Conservation (phyloP, 2,797 vertebrate genomes). For the Hypotaenidia philippensis region DNA sequence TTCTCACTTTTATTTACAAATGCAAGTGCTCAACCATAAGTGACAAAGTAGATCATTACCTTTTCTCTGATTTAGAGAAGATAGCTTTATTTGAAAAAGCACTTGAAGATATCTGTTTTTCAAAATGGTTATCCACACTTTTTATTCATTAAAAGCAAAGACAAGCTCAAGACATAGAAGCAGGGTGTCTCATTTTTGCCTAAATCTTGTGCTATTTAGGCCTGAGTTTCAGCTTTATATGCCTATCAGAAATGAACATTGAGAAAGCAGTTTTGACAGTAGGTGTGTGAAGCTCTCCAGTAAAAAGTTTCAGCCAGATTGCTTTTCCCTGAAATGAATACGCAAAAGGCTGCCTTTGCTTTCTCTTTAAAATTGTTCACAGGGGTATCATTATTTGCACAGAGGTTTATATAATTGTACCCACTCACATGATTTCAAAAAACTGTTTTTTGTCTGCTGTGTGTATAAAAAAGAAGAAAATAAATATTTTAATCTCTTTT, state of each 20-base stretch:
- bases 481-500: conserved; percentile 64
- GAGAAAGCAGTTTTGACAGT: conserved; percentile 1
- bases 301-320: conserved; percentile 16
- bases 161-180: background rate
- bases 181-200: background rate
- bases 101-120: background rate
- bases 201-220: background rate
- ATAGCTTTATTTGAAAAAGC: background rate
- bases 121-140: background rate
- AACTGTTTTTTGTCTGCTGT: background rate
- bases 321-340: conserved; percentile 20
- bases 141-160: background rate
- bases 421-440: conserved; percentile 45
- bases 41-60: background rate
- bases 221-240: background rate
- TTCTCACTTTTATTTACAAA: background rate
- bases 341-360: background rate
- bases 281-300: background rate
- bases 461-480: conserved; percentile 25
- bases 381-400: conserved; percentile 39
- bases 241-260: background rate
- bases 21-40: background rate
- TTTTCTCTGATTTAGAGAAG: background rate
- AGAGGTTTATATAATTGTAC: conserved; percentile 43
- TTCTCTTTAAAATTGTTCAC: conserved; percentile 31